Evolutionary conservation across 2,797 vertebrate species (phyloP).

Genomic region (Pithecia hirsuta): DNA sequence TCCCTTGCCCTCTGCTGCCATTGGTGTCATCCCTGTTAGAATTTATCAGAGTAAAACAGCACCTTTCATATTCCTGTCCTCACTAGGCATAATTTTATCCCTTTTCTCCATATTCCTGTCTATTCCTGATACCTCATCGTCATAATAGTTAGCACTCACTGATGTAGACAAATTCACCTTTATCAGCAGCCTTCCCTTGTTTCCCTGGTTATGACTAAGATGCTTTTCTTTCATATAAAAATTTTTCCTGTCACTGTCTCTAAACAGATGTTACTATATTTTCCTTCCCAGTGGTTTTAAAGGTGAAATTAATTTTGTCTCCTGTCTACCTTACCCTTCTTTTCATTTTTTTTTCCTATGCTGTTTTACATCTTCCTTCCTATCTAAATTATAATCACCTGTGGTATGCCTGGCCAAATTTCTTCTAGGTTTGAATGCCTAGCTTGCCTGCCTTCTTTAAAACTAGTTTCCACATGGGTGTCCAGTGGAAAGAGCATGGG

Average conservation of each 20-base stretch:
- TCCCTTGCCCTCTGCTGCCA: not conserved
- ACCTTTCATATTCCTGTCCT: not conserved
- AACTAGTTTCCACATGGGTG: conserved; percentile 40
- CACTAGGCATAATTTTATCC: not conserved
- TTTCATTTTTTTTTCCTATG: not conserved
- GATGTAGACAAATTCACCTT: not conserved
- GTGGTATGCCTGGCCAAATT: conserved; percentile 44
- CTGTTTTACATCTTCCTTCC: conserved; percentile 16
- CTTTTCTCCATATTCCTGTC: not conserved
- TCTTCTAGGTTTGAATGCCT: conserved; percentile 52
- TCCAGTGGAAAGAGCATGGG: conserved; percentile 11
- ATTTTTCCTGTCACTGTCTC: not conserved
- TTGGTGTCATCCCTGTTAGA: not conserved
- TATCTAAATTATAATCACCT: conserved; percentile 56
- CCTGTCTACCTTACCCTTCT: not conserved
- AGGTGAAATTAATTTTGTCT: conserved; percentile 27
- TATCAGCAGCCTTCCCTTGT: not conserved
- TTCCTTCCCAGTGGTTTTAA: conserved; percentile 8
- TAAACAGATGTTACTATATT: conserved; percentile 1
- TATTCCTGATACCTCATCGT: not conserved
- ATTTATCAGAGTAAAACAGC: not conserved
- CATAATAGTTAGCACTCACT: not conserved
- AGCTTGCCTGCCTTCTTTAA: conserved; percentile 54
- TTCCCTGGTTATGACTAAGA: not conserved
- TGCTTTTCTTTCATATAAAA: not conserved